Percentiles rank a stretch among this genome's conserved stretches.
phyloP scores from a whole-genome alignment of 2,888 invertebrate species.

The Drosophila mimetica region DNA sequence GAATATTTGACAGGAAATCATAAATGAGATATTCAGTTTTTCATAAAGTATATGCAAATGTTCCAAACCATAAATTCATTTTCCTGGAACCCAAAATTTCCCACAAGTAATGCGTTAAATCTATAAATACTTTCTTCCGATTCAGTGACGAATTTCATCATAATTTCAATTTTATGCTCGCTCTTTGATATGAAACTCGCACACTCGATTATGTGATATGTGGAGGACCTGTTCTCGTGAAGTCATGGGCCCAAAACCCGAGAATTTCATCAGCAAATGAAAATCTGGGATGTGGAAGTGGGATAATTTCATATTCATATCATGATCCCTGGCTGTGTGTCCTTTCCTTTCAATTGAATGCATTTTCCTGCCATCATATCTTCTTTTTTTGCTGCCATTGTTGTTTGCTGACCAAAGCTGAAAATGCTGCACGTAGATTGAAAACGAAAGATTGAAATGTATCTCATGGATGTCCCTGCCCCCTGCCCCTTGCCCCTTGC shows the following conservation, averaged over 20 bases:
- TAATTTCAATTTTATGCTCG: constrained; percentile 20
- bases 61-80: neutral
- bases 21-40: neutral
- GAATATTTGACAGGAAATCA: neutral
- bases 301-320: constrained; percentile 69
- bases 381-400: constrained; percentile 20
- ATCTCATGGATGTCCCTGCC: constrained; percentile 47
- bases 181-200: neutral
- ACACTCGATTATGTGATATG: neutral
- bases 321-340: constrained; percentile 61
- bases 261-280: constrained; percentile 47
- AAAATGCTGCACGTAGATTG: constrained; percentile 57
- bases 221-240: constrained; percentile 27
- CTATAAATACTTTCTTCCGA: constrained; percentile 10
- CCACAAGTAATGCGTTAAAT: constrained; percentile 2
- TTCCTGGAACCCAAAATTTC: constrained; percentile 5
- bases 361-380: constrained; percentile 51
- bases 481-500: no score
- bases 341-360: constrained; percentile 76
- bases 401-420: constrained; percentile 44
- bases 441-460: constrained; percentile 74
- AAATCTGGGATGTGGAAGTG: constrained; percentile 18
- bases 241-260: constrained; percentile 7
- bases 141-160: constrained; percentile 32
- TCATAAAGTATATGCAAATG: constrained; percentile 5